A percentile compares a stretch with the other conserved stretches of the same genome.
Evolutionary conservation across 2,888 invertebrate genomes (phyloP).

Genomic region (Aleiodes leptofemur): DNA sequence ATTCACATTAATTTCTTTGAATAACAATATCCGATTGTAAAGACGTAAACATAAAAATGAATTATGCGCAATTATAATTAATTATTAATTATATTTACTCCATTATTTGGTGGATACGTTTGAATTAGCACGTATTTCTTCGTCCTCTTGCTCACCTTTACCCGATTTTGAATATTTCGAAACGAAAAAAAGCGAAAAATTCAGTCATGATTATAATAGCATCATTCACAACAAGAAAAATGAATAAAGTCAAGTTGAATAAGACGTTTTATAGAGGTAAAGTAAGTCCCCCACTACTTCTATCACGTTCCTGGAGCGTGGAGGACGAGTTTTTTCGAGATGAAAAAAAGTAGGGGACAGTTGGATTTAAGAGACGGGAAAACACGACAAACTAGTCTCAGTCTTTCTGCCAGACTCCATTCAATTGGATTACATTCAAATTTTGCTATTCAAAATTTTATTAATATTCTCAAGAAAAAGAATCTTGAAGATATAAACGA

Average conservation of each 20-base stretch:
- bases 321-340: conserved; percentile 34
- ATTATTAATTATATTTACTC: no score
- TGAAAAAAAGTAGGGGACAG: conserved; percentile 52
- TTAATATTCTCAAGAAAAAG: neutral
- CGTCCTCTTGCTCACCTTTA: neutral
- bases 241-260: neutral
- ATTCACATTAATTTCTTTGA: no score
- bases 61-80: no score
- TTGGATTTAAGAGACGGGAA: conserved; percentile 63
- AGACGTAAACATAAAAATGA: no score
- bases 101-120: neutral
- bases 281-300: neutral
- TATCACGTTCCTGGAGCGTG: conserved; percentile 8
- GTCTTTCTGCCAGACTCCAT: conserved; percentile 59
- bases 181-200: neutral
- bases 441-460: conserved; percentile 17
- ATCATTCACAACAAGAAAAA: neutral
- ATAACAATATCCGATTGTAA: no score
- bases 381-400: conserved; percentile 58
- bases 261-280: conserved; percentile 5
- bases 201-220: neutral
- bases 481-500: neutral
- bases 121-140: neutral
- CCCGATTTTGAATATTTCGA: neutral
- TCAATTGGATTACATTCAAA: conserved; percentile 47